Percentiles rank a stretch among this genome's conserved stretches.
These are phyloP conservation scores for Erinaceus europaeus DNA, from an alignment of 2,113 vertebrate species.

Conservation along the genomic window DNA sequence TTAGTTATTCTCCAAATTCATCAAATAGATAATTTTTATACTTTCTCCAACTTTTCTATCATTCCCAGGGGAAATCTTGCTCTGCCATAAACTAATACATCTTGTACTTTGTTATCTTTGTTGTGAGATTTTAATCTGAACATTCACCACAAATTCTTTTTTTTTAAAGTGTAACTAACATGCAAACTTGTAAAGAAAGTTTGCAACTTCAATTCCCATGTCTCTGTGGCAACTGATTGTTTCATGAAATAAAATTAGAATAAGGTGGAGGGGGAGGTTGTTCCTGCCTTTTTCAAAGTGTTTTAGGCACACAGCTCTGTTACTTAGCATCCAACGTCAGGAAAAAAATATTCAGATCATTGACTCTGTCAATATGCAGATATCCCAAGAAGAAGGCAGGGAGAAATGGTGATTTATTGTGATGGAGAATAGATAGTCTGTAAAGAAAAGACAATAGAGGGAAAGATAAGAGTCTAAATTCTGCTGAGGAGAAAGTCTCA, in stretches of 20 bases:
- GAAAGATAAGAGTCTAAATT: neutral
- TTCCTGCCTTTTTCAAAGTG: neutral
- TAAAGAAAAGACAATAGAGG: neutral
- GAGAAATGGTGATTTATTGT: neutral
- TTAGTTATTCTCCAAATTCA: constrained; percentile 22
- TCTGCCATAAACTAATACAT: constrained; percentile 37
- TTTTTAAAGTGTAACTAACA: constrained; percentile 54
- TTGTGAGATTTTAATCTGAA: constrained; percentile 39
- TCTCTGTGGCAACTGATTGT: constrained; percentile 21
- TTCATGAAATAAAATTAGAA: constrained; percentile 19
- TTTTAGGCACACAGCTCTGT: neutral
- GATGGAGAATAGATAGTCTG: neutral
- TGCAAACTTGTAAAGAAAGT: constrained; percentile 36
- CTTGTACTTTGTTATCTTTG: constrained; percentile 17
- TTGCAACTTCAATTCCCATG: neutral
- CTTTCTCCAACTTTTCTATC: constrained; percentile 46
- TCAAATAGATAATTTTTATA: constrained; percentile 23
- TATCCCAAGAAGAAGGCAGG: constrained; percentile 1
- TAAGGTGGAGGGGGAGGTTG: neutral
- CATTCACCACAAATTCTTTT: constrained; percentile 13
- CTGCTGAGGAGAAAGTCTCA: neutral
- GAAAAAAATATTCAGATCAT: neutral
- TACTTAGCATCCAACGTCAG: constrained; percentile 33
- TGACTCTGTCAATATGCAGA: constrained; percentile 3
- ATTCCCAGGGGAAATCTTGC: neutral